Base-by-base conservation (phyloP, 2,113 vertebrate genomes). In the Nesogale talazaci region DNA sequence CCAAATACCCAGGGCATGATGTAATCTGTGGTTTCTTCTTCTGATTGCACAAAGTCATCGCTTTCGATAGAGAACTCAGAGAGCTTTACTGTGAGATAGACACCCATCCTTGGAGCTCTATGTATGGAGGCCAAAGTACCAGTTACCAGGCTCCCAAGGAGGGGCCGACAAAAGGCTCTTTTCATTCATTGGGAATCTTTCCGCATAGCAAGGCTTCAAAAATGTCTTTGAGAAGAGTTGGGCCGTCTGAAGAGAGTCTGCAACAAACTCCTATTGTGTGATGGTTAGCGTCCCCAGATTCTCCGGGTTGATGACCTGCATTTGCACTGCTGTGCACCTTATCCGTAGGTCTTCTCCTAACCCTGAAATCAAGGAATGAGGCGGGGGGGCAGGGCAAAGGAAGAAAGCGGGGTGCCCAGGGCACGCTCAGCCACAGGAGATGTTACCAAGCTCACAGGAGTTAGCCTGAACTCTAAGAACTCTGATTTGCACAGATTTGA, bases 11-110 rank as follows among this genome's bases (percentile, higher is more conserved):
- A 87, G 8, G 74, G 25, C 75, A 65, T 91, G 86, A 94, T 40
- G 59, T n/a, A 95, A 94, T 92, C 46, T 91, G 91, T 72, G 78
- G 78, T 85, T 94, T 94, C 89, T 80, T 92, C 70, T 94, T 76
- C 76, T 89, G 78, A 78, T 31, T 91, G 85, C 90, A 95, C 59
- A 94, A 93, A 88, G 88, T 90, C 93, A 90, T 83, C 76, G 70
- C 80, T 95, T 70, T 92, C 56, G 70, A 76, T 76, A 86, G 29
- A 91, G 89, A 92, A 91, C 46, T 56, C 67, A 86, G 79, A 94
- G 74, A 90, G 67, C 42, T 92, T 79, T 89, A 86, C 34, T 12
- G 91, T 89, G 77, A 86, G n/a, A 83, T 42, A 86, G 19, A 82
- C 74, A 80, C 76, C 61, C 38, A 84, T 65, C 31, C 56, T 74